Evolutionary conservation across 2,797 vertebrate species (phyloP).

Genomic region (Mico argentatus): DNA sequence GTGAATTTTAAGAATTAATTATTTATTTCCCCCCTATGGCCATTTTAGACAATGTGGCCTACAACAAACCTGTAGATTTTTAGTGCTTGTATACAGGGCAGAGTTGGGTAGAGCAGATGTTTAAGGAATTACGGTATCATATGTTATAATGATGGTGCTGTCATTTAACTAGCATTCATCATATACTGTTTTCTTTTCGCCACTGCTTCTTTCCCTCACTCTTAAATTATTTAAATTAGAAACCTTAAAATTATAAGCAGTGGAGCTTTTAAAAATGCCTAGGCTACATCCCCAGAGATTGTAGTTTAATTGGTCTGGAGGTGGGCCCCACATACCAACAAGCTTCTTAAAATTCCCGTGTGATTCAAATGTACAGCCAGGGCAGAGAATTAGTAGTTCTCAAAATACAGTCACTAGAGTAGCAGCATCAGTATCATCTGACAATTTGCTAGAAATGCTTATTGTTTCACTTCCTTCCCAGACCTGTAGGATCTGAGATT

Average conservation of each 20-base stretch:
- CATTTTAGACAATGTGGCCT: not conserved
- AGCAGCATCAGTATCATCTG: not conserved
- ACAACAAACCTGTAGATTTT: not conserved
- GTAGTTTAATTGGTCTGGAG: not conserved
- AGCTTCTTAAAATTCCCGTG: not conserved
- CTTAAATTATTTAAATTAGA: constrained; percentile 9
- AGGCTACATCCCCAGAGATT: not conserved
- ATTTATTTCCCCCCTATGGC: not conserved
- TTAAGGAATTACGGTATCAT: not conserved
- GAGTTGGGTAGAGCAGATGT: not conserved
- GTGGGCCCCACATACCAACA: not conserved
- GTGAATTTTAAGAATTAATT: constrained; percentile 1
- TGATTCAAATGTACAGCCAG: not conserved
- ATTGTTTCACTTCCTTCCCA: not conserved
- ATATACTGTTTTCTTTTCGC: not conserved
- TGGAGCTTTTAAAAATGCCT: not conserved
- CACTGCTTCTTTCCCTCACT: not conserved
- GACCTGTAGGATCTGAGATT: not conserved
- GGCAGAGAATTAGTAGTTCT: not conserved
- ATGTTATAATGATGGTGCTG: not conserved
- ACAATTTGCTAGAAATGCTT: not conserved
- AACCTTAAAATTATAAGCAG: constrained; percentile 27
- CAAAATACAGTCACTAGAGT: not conserved
- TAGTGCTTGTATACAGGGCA: not conserved
- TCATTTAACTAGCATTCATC: not conserved